These are phyloP conservation scores for Epizoanthus illoricatus DNA, from an alignment of 92 coral and sea anemone species.

Conservation along the genomic window DNA sequence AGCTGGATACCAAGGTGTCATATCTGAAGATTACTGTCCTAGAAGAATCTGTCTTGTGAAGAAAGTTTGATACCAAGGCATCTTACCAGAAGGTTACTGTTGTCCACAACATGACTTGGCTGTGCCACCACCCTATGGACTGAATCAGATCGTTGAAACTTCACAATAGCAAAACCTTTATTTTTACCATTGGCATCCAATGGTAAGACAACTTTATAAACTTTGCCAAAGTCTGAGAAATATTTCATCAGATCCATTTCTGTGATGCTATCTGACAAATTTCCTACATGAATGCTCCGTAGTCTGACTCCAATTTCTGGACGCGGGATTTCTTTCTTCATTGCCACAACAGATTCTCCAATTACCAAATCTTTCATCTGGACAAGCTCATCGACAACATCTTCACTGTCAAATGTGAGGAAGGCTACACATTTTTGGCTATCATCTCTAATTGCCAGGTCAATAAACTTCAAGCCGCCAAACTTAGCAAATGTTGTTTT, in stretches of 20 bases:
- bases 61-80: constrained; percentile 11
- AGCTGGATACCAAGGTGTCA: too few species aligned
- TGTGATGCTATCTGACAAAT: neutral
- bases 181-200: constrained; percentile 1
- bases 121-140: constrained; percentile 25
- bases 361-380: constrained; percentile 20
- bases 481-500: constrained; percentile 15
- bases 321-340: constrained; percentile 27
- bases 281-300: constrained; percentile 29
- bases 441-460: constrained; percentile 40
- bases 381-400: constrained; percentile 28
- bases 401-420: constrained; percentile 37
- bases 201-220: constrained; percentile 36
- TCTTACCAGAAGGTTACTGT: constrained; percentile 10
- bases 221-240: constrained; percentile 14
- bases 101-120: neutral
- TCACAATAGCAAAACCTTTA: constrained; percentile 34
- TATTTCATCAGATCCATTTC: constrained; percentile 16
- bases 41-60: neutral
- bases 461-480: constrained; percentile 35
- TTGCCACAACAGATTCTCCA: constrained; percentile 14
- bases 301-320: constrained; percentile 17
- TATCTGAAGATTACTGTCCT: too few species aligned
- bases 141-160: constrained; percentile 23
- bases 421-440: constrained; percentile 41